Base-by-base conservation (phyloP, 2,888 invertebrate species). In the Dryocosmus kuriphilus region DNA sequence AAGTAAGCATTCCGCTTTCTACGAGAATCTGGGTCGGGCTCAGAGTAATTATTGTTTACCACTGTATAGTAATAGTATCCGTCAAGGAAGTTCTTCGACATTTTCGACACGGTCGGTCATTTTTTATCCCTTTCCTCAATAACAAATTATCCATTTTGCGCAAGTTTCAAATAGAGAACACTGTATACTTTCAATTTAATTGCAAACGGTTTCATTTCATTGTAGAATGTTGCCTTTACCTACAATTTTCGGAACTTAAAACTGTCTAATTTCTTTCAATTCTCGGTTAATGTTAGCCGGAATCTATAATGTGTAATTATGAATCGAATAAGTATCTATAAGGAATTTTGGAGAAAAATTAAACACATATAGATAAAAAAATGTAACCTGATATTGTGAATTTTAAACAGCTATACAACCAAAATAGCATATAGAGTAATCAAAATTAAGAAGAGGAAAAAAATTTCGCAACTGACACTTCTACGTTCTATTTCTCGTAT, bases 11-110 rank as follows among this genome's bases (percentile, higher is more conserved):
- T 87, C 89, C 88, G 88, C 89, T 90, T 90, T 90, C 90, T 89
- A 90, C 89, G 87, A 88, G 89, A 91, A 90, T 90, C 90, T 90
- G 87, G 90, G 89, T 90, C 90, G 89, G 85, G 83, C 86, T 86
- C 83, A 84, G 84, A 86, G 82, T 88, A 89, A 90, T 90, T 90
- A 90, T 90, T 89, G n/a, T n/a, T n/a, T n/a, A n/a, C n/a, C n/a
- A n/a, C n/a, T n/a, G n/a, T 89, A 90, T 81, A 82, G 75, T 83
- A 79, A 76, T 77, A 74, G 60, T 38, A 57, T 11, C 22, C 57
- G 11, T 14, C 14, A 57, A 24, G 57, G 14, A 57, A 57, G 57
- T 57, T 51, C 19, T 46, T 27, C 9, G 24, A 67, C n/a, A 27
- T 46, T 46, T 41, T 67, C 19, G 22, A 41, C 27, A 30, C 46